Conservation (phyloP, 2,113 vertebrate genomes). For the Sander lucioperca region DNA sequence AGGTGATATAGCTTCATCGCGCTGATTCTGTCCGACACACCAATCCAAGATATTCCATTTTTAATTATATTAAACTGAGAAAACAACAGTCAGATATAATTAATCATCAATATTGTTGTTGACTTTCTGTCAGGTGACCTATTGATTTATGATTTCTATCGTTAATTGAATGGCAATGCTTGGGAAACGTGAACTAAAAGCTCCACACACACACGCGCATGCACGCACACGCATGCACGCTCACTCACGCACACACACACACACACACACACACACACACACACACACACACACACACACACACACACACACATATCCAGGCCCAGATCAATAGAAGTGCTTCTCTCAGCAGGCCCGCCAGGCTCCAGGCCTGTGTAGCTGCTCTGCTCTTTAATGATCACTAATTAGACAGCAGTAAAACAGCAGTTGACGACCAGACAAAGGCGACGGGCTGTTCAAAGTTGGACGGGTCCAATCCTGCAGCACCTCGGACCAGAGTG, state of each 20-base stretch:
- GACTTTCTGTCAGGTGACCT: neutral
- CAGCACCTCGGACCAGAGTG: neutral
- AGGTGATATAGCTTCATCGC: too few species aligned
- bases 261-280: neutral
- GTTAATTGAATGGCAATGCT: too few species aligned
- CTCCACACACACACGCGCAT: too few species aligned
- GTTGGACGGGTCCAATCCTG: constrained; percentile 12
- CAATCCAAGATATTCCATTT: too few species aligned
- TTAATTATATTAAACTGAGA: too few species aligned
- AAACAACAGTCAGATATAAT: too few species aligned
- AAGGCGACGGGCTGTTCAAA: neutral
- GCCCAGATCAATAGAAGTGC: constrained; percentile 9
- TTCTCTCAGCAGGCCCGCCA: constrained; percentile 13
- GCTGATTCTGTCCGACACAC: too few species aligned
- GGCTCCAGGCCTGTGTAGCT: neutral
- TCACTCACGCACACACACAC: neutral
- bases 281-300: constrained; percentile 5
- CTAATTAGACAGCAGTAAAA: constrained; percentile 35
- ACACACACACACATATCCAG: neutral
- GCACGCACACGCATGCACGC: neutral
- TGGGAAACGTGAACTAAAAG: neutral
- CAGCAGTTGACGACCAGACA: neutral
- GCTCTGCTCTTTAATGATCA: neutral
- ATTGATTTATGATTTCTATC: too few species aligned
- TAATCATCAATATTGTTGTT: too few species aligned